Conservation (phyloP, 2,888 invertebrate genomes). For the Trichacis sp. region DNA sequence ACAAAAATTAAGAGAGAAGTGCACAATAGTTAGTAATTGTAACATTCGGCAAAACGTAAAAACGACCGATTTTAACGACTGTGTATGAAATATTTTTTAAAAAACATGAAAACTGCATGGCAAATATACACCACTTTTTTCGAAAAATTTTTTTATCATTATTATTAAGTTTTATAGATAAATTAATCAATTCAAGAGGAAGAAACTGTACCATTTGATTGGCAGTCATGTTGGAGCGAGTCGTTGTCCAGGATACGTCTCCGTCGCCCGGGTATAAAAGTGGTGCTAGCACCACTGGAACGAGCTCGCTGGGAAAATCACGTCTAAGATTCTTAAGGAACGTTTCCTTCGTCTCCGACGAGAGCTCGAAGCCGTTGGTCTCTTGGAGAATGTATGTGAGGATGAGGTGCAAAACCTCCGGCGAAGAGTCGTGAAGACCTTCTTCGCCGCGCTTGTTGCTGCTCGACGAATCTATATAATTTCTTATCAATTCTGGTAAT, state of each 20-base stretch:
- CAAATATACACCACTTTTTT: too few species aligned
- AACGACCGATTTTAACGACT: too few species aligned
- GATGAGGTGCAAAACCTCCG: slow-evolving; percentile 89
- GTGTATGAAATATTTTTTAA: too few species aligned
- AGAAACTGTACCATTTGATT: slow-evolving; percentile 59
- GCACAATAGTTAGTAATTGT: too few species aligned
- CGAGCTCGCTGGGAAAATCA: slow-evolving; percentile 89
- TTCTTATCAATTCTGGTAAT: slow-evolving; percentile 86
- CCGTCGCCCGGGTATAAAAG: slow-evolving; percentile 85
- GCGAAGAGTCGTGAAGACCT: slow-evolving; percentile 90
- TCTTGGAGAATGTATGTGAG: slow-evolving; percentile 75
- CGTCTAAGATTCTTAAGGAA: slow-evolving; percentile 85
- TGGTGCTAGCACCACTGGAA: slow-evolving; percentile 91
- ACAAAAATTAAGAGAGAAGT: too few species aligned
- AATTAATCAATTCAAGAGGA: too few species aligned
- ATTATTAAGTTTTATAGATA: too few species aligned
- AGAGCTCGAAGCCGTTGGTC: slow-evolving; percentile 74
- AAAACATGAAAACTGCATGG: too few species aligned
- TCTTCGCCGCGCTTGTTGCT: slow-evolving; percentile 80
- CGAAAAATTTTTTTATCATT: too few species aligned
- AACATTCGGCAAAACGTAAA: too few species aligned
- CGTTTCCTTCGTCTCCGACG: slow-evolving; percentile 80
- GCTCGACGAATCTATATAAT: slow-evolving; percentile 83
- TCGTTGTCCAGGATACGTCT: slow-evolving; percentile 44
- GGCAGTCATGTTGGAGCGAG: slow-evolving; percentile 64